phyloP scores from a whole-genome alignment of 1,140 invertebrate genomes.

The Tribolium madens region DNA sequence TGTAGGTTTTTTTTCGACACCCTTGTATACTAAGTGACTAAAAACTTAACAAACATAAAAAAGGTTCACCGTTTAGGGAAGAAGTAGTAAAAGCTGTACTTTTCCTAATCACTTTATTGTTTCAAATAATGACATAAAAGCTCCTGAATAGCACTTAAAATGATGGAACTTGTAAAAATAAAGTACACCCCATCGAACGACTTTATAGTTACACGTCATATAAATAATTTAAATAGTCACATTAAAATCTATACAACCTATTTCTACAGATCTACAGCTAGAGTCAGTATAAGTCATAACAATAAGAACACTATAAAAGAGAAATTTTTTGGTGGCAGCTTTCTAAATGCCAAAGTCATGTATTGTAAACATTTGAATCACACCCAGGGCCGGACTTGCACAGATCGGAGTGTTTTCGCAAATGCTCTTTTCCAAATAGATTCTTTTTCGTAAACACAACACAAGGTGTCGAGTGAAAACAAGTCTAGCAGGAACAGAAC shows the following conservation, averaged over 20 bases:
- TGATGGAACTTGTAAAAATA: conserved; percentile 19
- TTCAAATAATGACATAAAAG: conserved; percentile 27
- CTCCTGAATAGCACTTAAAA: conserved; percentile 26
- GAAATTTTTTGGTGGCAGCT: conserved; percentile 19
- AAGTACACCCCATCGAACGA: conserved; percentile 8
- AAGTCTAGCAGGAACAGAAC: conserved; percentile 60
- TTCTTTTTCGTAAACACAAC: conserved; percentile 78
- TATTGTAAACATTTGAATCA: neutral
- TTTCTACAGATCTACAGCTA: conserved; percentile 34
- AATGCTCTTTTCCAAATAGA: conserved; percentile 76
- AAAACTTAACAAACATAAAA: too few species aligned
- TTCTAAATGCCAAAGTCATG: conserved; percentile 37
- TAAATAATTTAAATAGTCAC: conserved; percentile 45
- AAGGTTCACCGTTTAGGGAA: too few species aligned
- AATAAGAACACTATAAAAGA: conserved; percentile 28
- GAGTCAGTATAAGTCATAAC: conserved; percentile 24
- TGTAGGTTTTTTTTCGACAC: too few species aligned
- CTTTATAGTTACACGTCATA: conserved; percentile 15
- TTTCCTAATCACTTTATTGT: conserved; percentile 16
- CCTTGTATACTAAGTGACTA: too few species aligned
- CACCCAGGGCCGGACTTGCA: conserved; percentile 22
- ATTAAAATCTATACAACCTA: conserved; percentile 39
- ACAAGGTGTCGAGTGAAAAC: conserved; percentile 68
- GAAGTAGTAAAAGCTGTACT: too few species aligned
- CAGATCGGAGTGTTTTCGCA: conserved; percentile 76